Evolutionary conservation across 2,888 invertebrate genomes (phyloP), one percentile per base, ranked within the genome.

Genomic region (Drosophila prostipennis): DNA sequence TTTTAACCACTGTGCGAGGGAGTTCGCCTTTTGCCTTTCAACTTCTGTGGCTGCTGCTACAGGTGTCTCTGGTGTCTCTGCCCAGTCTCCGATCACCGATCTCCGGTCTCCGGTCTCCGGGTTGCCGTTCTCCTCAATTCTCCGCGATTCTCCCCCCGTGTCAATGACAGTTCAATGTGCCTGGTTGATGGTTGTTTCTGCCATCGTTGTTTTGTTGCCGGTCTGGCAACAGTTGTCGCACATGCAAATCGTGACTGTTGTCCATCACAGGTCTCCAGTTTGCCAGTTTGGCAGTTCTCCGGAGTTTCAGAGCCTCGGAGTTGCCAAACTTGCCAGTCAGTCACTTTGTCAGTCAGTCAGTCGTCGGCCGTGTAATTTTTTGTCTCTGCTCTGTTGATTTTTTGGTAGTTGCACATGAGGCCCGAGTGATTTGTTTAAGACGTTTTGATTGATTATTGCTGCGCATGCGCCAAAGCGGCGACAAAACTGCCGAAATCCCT

Each of bases 91-190:
- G 29, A 40, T 69, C 51, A 36, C 34, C 42, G 26, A 69, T 67
- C 64, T 34, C 53, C 55, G 40, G 67, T 65, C 64, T 46, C 45
- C 54, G 48, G 34, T 65, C 49, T 49, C 13, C 54, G 11, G 40
- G 46, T 72, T 45, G 54, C 45, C 70, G 55, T 71, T 72, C 73
- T 74, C 61, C 74, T 55, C 29, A 6, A 26, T 26, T 26, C 26
- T 26, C 26, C 23, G 3, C 51, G 54, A 70, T 59, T 76, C 76
- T 84, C 54, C 77, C 77, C 82, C 79, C 80, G 90, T 89, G 90
- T 90, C 90, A 90, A 89, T 90, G 90, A 87, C 90, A 90, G 90
- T 90, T 89, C 87, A 86, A 90, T 88, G 80, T 81, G 82, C 89
- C 68, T 81, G 81, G 76, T 80, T 85, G 86, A 77, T 77, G 77